Evolutionary conservation across 2,797 vertebrate species (phyloP), one percentile per base, ranked within the genome.

Genomic region (Sitta carolinensis): DNA sequence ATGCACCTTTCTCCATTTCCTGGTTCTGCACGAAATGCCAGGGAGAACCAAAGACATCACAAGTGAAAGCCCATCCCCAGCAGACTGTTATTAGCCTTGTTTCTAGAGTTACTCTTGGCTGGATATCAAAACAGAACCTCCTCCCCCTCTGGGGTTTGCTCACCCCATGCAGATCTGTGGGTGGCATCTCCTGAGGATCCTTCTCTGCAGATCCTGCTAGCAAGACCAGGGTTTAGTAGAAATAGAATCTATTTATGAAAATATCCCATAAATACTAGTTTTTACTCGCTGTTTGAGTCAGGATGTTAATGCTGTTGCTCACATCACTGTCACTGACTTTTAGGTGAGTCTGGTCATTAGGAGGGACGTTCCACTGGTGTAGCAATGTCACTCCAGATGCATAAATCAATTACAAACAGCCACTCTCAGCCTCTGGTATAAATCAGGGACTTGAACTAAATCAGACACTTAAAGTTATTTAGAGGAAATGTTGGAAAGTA

Each of bases 41-140:
- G 68, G 68, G 79, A 96, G 94, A 89, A 91, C 76, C 91, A 87
- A 87, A 96, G 94, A 75, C 69, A 92, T 88, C 94, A 89, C 94
- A 96, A 96, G 92, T 81, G 86, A 91, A 84, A 96, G 95, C 95
- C 83, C 91, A 79, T 96, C 89, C 91, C 89, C 95, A 91, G 87
- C 48, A 84, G 83, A 86, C 63, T 90, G 84, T 86, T 94, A 94
- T 93, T 94, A 94, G 70, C 69, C 79, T 75, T 52, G 93, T 92
- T 94, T 93, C 95, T 84, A 69, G 89, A 93, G 94, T 84, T 92
- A 18, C 92, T 83, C 93, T 47, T 94, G 84, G 94, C 79, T 78
- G 82, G 30, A 5, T 84, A 92, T 93, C 95, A 94, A 86, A 96
- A 42, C 83, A 92, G 94, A 93, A 88, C 92, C 95, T 92, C 91